These are phyloP conservation scores for Limosa lapponica DNA, from an alignment of 2,797 vertebrate genomes.

Conservation along the genomic window DNA sequence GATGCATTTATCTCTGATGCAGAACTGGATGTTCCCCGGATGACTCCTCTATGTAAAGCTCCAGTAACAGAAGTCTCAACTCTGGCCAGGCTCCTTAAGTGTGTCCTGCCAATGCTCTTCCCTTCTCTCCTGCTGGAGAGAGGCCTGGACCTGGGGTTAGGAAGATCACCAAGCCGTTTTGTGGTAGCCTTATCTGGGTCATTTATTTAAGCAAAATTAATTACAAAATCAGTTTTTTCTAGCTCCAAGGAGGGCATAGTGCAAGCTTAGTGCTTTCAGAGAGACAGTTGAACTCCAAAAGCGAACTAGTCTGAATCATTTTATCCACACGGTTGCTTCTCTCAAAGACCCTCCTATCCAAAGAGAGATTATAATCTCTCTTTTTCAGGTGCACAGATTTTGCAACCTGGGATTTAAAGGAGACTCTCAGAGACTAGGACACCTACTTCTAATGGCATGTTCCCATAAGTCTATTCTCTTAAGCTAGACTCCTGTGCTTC, in stretches of 20 bases:
- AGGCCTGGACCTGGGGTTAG: background rate
- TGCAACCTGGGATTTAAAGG: background rate
- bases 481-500: background rate
- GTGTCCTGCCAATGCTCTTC: background rate
- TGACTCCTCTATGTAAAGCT: background rate
- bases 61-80: background rate
- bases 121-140: background rate
- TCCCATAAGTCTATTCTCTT: background rate
- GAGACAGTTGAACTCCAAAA: background rate
- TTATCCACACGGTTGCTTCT: background rate
- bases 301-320: background rate
- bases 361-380: background rate
- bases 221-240: background rate
- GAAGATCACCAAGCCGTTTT: background rate
- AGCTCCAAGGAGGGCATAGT: accelerated
- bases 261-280: background rate
- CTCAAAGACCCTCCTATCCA: background rate
- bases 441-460: background rate
- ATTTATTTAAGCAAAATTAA: background rate
- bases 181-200: background rate
- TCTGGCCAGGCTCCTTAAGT: background rate
- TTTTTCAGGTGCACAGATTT: background rate
- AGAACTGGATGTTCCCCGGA: background rate
- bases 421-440: background rate
- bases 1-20: background rate